These are phyloP conservation scores for Buathra laborator DNA, from an alignment of 2,888 invertebrate genomes.

Conservation along the genomic window DNA sequence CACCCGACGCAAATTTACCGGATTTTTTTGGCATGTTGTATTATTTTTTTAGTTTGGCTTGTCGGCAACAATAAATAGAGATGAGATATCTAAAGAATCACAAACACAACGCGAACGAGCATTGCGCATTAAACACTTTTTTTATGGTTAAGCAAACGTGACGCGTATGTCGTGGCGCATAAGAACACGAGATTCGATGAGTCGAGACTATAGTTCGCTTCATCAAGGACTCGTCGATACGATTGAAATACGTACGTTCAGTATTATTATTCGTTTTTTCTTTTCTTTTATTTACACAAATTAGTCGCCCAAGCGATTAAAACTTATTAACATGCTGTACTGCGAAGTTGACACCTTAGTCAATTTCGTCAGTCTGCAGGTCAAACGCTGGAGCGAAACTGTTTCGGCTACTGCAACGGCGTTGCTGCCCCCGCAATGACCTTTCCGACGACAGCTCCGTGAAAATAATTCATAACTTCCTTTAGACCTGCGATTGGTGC, in stretches of 20 bases:
- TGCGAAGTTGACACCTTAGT: too few relatives aligned
- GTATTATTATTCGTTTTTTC: conserved; percentile 6
- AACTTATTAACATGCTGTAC: not conserved
- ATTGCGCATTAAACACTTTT: conserved; percentile 32
- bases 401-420: too few relatives aligned
- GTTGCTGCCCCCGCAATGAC: too few relatives aligned
- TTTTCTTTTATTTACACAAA: not conserved
- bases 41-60: not conserved
- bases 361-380: too few relatives aligned
- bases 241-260: conserved; percentile 21
- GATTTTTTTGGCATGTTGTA: conserved; percentile 79
- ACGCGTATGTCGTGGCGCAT: conserved; percentile 22
- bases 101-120: conserved; percentile 21
- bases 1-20: conserved; percentile 72
- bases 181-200: conserved; percentile 1
- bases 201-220: not conserved
- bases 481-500: too few relatives aligned
- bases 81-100: conserved; percentile 34
- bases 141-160: not conserved
- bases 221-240: not conserved
- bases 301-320: not conserved
- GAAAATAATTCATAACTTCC: too few relatives aligned
- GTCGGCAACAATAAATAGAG: not conserved
- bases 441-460: too few relatives aligned
- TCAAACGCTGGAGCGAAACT: too few relatives aligned